Base-by-base conservation (phyloP, 2,113 vertebrate genomes). In the Sprattus sprattus region DNA sequence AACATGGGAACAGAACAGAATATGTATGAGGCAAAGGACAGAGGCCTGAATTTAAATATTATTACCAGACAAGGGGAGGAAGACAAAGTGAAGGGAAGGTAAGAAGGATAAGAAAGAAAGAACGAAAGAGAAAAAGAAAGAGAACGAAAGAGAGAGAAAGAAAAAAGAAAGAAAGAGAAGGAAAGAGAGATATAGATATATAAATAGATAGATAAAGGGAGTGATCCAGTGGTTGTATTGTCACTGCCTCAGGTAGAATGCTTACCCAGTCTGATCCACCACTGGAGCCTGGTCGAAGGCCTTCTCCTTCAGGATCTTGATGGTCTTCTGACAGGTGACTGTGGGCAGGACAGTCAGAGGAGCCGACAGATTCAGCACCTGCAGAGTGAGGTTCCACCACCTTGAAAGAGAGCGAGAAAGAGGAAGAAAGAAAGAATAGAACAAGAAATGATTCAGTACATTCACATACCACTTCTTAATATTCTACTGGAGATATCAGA, bases 271-370 rank as follows among this genome's bases (percentile, higher is more conserved):
- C 81, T 95, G 94, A 3, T 95, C 92, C 18, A 97, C 96, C 86
- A 97, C 96, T 0, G 97, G 96, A 1, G 93, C 97, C 93, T 97
- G 97, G 92, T 97, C 96, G 22, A 96, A 97, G 90, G 95, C 95
- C 87, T 96, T 96, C 88, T 96, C 95, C 0, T 94, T 95, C 15
- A 97, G 95, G 82, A 97, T 95, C 50, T 94, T 93, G 49, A 97
- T 95, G 52, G 96, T 96, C 83, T 95, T 95, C 81, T 94, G 95
- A 28, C 96, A 96, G 82, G 92, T 96, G 84, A 96, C 93, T 0
- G 93, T 92, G 15, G 96, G 96, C 45, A 96, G 94, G 87, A 97
- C 95, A 0, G 96, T 97, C 82, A 97, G 92, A 0, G 96, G 96
- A 1, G 94, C 94, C 0, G 93, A 95, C 57, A 97, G 94, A 44